Evolutionary conservation across 1,140 invertebrate genomes (phyloP).

Genomic region (Bemisia tabaci): DNA sequence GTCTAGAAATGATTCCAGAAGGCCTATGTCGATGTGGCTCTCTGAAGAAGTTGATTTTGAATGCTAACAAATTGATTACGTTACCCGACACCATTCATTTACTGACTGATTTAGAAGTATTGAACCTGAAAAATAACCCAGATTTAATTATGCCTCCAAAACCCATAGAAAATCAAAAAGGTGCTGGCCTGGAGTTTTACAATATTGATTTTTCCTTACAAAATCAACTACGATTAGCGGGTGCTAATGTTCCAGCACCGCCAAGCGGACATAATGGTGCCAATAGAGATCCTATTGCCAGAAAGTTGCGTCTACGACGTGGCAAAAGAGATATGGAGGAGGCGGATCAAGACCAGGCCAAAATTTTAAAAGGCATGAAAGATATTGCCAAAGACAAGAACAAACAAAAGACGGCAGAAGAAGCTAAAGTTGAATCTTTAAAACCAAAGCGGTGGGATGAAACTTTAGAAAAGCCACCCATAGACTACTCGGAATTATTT

Average conservation of each 20-base stretch:
- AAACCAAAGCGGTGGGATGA: conserved; percentile 86
- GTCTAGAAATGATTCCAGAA: conserved; percentile 97
- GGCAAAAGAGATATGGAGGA: conserved; percentile 52
- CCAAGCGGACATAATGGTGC: conserved; percentile 41
- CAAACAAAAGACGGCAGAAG: conserved; percentile 42
- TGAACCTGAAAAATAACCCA: conserved; percentile 87
- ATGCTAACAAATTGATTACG: conserved; percentile 87
- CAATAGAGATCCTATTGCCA: conserved; percentile 77
- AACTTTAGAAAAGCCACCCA: conserved; percentile 79
- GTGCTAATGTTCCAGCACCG: conserved; percentile 66
- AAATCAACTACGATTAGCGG: conserved; percentile 83
- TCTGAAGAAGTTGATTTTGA: conserved; percentile 86
- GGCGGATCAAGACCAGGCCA: conserved; percentile 82
- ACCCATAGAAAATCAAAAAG: conserved; percentile 62
- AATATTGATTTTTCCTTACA: conserved; percentile 98
- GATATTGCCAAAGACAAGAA: conserved; percentile 88
- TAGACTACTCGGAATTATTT: conserved; percentile 99
- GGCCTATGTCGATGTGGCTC: conserved; percentile 91
- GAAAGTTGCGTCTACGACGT: conserved; percentile 74
- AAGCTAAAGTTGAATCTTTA: conserved; percentile 48
- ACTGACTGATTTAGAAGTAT: conserved; percentile 72
- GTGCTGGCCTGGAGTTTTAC: conserved; percentile 85
- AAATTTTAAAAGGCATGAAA: conserved; percentile 96
- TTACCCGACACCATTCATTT: conserved; percentile 95
- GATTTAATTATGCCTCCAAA: conserved; percentile 97